phyloP scores from a whole-genome alignment of 1,140 invertebrate genomes.

The Cephus cinctus region DNA sequence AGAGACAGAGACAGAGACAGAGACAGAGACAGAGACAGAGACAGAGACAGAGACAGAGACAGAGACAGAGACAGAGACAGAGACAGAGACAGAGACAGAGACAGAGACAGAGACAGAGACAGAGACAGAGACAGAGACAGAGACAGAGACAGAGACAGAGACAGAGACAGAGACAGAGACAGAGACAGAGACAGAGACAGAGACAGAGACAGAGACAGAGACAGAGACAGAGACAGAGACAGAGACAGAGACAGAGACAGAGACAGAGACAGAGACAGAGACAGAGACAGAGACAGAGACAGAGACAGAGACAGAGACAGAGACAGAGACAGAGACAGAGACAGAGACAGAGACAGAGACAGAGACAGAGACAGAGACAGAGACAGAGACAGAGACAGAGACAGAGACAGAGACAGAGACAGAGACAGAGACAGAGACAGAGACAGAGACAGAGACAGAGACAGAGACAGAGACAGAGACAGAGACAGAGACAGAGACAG shows the following conservation, averaged over 20 bases:
- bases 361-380: too few species aligned
- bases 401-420: too few species aligned
- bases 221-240: not conserved
- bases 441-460: too few species aligned
- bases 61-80: conserved; percentile 6
- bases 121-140: not conserved
- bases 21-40: not conserved
- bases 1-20: too few species aligned
- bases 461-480: too few species aligned
- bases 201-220: not conserved
- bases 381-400: too few species aligned
- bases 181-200: not conserved
- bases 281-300: conserved; percentile 4
- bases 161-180: not conserved
- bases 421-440: too few species aligned
- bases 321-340: not conserved
- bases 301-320: conserved; percentile 1
- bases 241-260: not conserved
- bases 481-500: too few species aligned
- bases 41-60: not conserved
- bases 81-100: not conserved
- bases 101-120: not conserved
- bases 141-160: not conserved
- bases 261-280: conserved; percentile 1
- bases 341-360: not conserved